Conservation (phyloP, 2,113 vertebrate genomes). For the Amblyopsis rosae region DNA sequence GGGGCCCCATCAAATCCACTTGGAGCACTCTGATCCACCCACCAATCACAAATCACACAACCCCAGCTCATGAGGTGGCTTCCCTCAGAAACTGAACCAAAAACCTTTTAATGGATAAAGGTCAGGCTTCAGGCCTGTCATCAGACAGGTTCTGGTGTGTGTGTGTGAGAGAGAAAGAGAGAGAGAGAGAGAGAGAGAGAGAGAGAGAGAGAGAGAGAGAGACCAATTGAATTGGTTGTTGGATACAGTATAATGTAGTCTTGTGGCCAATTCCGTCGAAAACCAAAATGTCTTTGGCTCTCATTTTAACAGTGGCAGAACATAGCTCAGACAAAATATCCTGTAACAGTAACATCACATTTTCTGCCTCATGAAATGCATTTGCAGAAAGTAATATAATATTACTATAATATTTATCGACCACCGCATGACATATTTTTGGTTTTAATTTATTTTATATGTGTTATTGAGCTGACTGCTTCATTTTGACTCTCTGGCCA, state of each 20-base stretch:
- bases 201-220: not conserved
- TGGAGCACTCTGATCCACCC: slow-evolving; percentile 68
- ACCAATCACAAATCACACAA: slow-evolving; percentile 78
- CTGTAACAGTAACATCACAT: not conserved
- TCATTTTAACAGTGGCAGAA: not conserved
- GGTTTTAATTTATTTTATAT: too few species aligned
- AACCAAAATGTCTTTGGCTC: not conserved
- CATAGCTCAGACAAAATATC: not conserved
- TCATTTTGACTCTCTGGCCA: not conserved
- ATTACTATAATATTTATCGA: too few species aligned
- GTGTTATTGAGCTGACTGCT: not conserved
- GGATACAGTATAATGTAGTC: not conserved
- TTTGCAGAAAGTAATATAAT: too few species aligned
- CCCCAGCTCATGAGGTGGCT: slow-evolving; percentile 63
- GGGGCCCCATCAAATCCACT: slow-evolving; percentile 65
- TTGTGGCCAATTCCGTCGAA: not conserved
- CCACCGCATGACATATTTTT: too few species aligned
- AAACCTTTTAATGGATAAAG: slow-evolving; percentile 75
- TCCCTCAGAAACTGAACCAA: slow-evolving; percentile 77
- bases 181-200: not conserved
- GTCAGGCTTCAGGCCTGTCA: slow-evolving; percentile 68
- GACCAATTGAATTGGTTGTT: not conserved
- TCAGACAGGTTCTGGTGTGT: slow-evolving; percentile 15
- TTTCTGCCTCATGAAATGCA: not conserved
- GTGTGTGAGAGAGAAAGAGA: slow-evolving; percentile 1